Evolutionary conservation across 2,113 vertebrate species (phyloP), one percentile per base, ranked within the genome.

Genomic region (Aegithalos caudatus): DNA sequence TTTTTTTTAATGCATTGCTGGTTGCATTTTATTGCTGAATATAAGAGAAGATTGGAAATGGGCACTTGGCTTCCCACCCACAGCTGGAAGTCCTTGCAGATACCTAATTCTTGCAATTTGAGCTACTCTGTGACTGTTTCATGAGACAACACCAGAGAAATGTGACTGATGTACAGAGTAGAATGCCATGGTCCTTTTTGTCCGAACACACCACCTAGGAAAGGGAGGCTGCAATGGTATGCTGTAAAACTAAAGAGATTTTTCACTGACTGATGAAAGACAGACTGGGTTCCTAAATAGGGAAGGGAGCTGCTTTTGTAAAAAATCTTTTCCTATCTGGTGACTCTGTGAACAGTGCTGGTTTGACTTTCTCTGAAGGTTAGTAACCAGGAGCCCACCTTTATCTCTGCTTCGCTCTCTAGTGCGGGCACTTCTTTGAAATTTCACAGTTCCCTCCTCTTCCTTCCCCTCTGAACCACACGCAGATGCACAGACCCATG

Each of bases 391-490:
- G 29, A 95, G 88, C 64, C 90, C 94, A 93, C 82, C 90, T 90
- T 81, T 77, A 62, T 60, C 60, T 93, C 76, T 37, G 67, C 67
- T 65, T 86, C 3, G 5, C 81, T 92, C 92, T 95, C 82, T 78
- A 90, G 71, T 33, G 4, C 28, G 8, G 73, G 84, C 23, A 18
- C 23, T 96, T 94, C 92, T 94, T 90, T 90, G 95, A 95, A 87
- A 69, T 91, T 95, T 97, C 92, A 95, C 95, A 74, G 91, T 19
- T 97, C 57, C 71, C 94, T 97, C 96, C 97, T 86, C 97, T 97
- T 97, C 96, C 96, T 97, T 95, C 95, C 97, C 92, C 65, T 97
- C 50, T 81, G 14, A n/a, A 48, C 61, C 95, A 72, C 85, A 74
- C 38, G 37, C 33, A 78, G n/a, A 80, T 2, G 8, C 51, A 53